Base-by-base conservation (phyloP, 2,888 invertebrate genomes). In the Trichopria drosophilae region DNA sequence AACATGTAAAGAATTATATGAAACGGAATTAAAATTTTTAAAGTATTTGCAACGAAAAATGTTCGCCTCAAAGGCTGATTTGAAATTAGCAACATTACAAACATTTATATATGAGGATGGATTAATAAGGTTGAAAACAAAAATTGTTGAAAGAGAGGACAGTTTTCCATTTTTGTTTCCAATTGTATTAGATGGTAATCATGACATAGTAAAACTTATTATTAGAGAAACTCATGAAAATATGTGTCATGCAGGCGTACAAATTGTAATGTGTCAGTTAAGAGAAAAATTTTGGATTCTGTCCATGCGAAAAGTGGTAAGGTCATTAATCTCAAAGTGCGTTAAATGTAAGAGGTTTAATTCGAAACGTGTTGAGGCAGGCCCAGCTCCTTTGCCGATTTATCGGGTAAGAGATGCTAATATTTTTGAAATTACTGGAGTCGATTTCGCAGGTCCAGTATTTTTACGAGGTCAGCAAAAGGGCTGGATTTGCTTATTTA, bases 361-460 rank as follows among this genome's bases (percentile, higher is more conserved):
- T 28, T 59, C 43, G 4, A 63, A 61, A 49, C 29, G 41, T 5
- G 40, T 63, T 19, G 36, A 55, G 16, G 47, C 39, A 23, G 45
- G 53, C 32, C 28, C 60, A 7, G 56, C 63, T 13, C 57, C 67
- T 2, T 56, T 72, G 15, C 70, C 68, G n/a, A 23, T 51, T 13
- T 60, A 68, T 49, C 53, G 69, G 18, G 45, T 45, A 6, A 28
- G 50, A 31, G 52, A 55, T 60, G 40, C 51, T 4, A 39, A 44
- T 6, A 35, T 50, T 18, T 54, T 59, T 34, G 49, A 54, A 44
- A 48, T 55, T 56, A 47, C 54, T 4, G 72, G 67, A 6, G 52
- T 71, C 9, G 71, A 71, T 54, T 58, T 70, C 36, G 60, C 64
- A 1, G 75, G 75, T 4, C 73, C 74, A 3, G 28, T 74, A 6